Base-by-base conservation (phyloP, 2,888 invertebrate genomes). In the Priocnemis perturbator region DNA sequence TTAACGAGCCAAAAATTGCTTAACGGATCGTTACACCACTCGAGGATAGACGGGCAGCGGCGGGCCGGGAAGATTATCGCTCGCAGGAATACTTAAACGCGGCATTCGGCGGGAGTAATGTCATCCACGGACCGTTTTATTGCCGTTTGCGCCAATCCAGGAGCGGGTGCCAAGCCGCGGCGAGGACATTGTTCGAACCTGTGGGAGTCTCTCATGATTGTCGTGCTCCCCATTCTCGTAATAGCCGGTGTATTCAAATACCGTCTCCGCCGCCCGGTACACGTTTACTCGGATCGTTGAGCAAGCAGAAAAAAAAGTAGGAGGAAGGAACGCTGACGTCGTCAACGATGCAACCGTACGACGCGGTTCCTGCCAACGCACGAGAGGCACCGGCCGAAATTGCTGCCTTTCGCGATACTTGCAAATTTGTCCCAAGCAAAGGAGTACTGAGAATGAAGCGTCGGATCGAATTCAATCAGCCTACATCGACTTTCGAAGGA, bases 141-240 rank as follows among this genome's bases (percentile, higher is more conserved):
- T 81, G 79, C 80, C 78, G 82, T 84, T 83, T 78, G 82, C 77
- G 73, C 73, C 76, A 82, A 74, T 74, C 77, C 77, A 78, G 71
- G 71, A 74, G 73, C 57, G 67, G 77, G 69, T 68, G 30, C 17
- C 45, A n/a, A 37, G 65, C 55, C 76, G 73, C 73, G 77, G 71
- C 74, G 76, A 76, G 81, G 69, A 81, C 82, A 87, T 87, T 87
- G 87, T 88, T 85, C 81, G 74, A 78, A 78, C 77, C 83, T 79
- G 79, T 88, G 89, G 86, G 88, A 88, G 80, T 85, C 85, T 88
- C 88, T 84, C 89, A 89, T 85, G 85, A 88, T 89, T 89, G 88
- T 88, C 87, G 78, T 73, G 82, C 77, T 82, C 83, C 81, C 83
- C 77, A 81, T 84, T 88, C 85, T 85, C 83, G 86, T 84, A 86